phyloP scores from a whole-genome alignment of 2,888 invertebrate species.

The Drosophila birchii region DNA sequence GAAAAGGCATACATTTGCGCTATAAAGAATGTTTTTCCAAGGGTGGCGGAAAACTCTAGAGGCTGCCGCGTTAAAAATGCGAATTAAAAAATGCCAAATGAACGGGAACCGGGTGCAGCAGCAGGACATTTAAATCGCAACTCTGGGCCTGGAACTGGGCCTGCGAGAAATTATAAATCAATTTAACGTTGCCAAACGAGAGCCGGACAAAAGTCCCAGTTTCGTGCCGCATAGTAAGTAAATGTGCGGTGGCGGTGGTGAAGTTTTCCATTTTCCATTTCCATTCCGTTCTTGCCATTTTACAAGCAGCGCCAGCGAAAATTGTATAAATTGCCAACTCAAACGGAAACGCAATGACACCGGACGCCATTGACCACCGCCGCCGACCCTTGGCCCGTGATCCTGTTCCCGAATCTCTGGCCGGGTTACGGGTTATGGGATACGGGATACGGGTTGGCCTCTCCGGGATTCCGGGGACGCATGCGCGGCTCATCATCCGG shows the following conservation, averaged over 20 bases:
- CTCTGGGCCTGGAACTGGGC: slow-evolving; percentile 34
- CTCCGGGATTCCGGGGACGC: slow-evolving; percentile 48
- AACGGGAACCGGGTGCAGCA: slow-evolving; percentile 51
- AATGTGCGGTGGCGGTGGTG: slow-evolving; percentile 63
- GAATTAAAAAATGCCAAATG: slow-evolving; percentile 53
- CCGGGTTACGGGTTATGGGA: not conserved
- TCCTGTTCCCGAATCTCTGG: slow-evolving; percentile 11
- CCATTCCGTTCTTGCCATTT: slow-evolving; percentile 45
- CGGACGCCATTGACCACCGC: slow-evolving; percentile 73
- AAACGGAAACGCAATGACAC: slow-evolving; percentile 79
- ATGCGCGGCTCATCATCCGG: slow-evolving; percentile 74
- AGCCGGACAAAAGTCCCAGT: slow-evolving; percentile 58
- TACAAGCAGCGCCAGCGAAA: slow-evolving; percentile 57
- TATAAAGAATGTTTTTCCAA: slow-evolving; percentile 42
- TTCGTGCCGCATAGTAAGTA: slow-evolving; percentile 64
- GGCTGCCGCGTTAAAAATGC: slow-evolving; percentile 26
- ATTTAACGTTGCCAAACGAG: slow-evolving; percentile 66
- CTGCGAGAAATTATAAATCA: slow-evolving; percentile 77
- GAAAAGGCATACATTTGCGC: slow-evolving; percentile 37
- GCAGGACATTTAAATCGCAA: slow-evolving; percentile 2
- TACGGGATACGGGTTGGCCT: slow-evolving; percentile 13
- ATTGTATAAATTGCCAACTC: slow-evolving; percentile 78
- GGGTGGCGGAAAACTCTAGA: slow-evolving; percentile 3
- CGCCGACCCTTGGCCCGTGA: slow-evolving; percentile 39
- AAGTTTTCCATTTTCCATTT: slow-evolving; percentile 61